phyloP scores from a whole-genome alignment of 2,888 invertebrate species.

The Leptopilina drosophilae region DNA sequence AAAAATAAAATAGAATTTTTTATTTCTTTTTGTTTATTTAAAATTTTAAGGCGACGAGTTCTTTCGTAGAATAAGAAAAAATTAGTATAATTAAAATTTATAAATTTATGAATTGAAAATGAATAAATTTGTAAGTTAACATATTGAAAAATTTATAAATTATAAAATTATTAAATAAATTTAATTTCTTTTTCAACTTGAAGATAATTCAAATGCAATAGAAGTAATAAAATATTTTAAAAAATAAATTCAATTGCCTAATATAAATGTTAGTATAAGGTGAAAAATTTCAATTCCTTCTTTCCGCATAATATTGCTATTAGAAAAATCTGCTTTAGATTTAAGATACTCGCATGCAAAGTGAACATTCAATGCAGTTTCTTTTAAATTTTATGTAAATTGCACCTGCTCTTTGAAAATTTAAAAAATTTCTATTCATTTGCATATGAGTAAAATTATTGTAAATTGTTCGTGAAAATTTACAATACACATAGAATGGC shows the following conservation, averaged over 20 bases:
- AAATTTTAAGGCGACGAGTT: too few relatives aligned
- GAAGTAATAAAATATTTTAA: too few relatives aligned
- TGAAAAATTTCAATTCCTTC: constrained; percentile 9
- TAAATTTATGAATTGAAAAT: too few relatives aligned
- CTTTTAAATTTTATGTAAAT: neutral
- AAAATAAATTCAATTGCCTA: neutral
- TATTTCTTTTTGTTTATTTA: too few relatives aligned
- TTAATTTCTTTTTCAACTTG: too few relatives aligned
- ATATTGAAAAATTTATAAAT: too few relatives aligned
- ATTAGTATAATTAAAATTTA: too few relatives aligned
- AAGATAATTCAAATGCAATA: too few relatives aligned
- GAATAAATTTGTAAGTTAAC: too few relatives aligned
- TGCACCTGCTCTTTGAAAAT: neutral
- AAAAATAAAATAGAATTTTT: too few relatives aligned
- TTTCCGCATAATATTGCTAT: constrained; percentile 9
- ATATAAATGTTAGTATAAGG: neutral
- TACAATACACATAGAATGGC: neutral
- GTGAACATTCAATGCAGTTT: neutral
- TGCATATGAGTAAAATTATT: neutral
- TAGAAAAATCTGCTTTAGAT: constrained; percentile 15
- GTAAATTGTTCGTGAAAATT: neutral
- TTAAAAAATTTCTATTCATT: neutral
- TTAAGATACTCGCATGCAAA: neutral
- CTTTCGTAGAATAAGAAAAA: too few relatives aligned
- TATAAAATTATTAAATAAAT: too few relatives aligned